Conservation (phyloP, 1,140 invertebrate species). For the Aphidius gifuensis region DNA sequence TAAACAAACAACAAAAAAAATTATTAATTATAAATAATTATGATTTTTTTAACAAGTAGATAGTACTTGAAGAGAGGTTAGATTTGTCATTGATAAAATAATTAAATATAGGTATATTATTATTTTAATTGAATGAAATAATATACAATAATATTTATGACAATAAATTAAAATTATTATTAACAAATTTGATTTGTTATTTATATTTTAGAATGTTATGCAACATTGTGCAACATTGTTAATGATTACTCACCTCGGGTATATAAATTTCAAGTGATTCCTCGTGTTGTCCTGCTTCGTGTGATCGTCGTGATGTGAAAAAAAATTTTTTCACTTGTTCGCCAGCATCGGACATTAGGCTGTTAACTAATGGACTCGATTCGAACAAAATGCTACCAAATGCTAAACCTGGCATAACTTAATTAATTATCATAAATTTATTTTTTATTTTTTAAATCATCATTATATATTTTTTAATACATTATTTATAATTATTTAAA, state of each 20-base stretch:
- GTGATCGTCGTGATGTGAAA: constrained; percentile 65
- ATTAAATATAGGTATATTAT: background rate
- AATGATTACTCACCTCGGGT: constrained; percentile 62
- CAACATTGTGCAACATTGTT: background rate
- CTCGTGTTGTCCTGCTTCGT: constrained; percentile 58
- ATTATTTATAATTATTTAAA: background rate
- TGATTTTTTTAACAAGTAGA: background rate
- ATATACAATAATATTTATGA: too few relatives aligned
- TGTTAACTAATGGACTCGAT: constrained; percentile 41
- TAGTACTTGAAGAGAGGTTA: too few relatives aligned
- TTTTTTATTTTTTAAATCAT: constrained; percentile 19
- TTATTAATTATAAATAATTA: constrained; percentile 15
- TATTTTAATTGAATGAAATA: too few relatives aligned
- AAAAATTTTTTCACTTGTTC: constrained; percentile 79
- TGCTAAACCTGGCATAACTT: constrained; percentile 46
- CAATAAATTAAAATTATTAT: background rate
- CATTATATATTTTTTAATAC: constrained; percentile 15
- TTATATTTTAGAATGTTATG: background rate
- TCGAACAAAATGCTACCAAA: constrained; percentile 40
- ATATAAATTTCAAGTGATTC: constrained; percentile 75
- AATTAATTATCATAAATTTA: constrained; percentile 21
- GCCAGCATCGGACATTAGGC: constrained; percentile 67
- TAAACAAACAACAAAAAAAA: constrained; percentile 17
- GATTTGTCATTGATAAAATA: constrained; percentile 1
- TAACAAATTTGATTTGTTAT: background rate